phyloP scores from a whole-genome alignment of 1,140 invertebrate species.

The Galendromus occidentalis region DNA sequence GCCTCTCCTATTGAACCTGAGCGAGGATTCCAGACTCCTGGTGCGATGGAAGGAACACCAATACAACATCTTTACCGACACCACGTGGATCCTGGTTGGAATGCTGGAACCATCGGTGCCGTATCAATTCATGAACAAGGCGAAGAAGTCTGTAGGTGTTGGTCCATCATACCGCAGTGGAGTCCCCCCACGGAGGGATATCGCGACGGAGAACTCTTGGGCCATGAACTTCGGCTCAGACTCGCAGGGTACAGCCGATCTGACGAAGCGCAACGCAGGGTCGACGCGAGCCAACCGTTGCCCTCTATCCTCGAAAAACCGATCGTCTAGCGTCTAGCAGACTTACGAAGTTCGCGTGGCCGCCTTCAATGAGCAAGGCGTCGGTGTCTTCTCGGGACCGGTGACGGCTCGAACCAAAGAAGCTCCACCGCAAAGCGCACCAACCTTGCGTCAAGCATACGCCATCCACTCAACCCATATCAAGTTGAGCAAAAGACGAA shows the following conservation, averaged over 20 bases:
- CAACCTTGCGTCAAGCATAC: slow-evolving; percentile 8
- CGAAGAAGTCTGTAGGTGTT: slow-evolving; percentile 80
- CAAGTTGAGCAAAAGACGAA: too few relatives aligned
- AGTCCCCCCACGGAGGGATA: slow-evolving; percentile 18
- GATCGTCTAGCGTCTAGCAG: slow-evolving; percentile 94
- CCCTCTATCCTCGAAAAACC: slow-evolving; percentile 79
- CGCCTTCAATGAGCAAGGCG: slow-evolving; percentile 88
- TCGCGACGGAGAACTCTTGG: slow-evolving; percentile 78
- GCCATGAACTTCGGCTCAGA: slow-evolving; percentile 75
- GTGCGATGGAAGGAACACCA: slow-evolving; percentile 60
- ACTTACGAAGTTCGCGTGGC: slow-evolving; percentile 93
- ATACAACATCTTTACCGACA: slow-evolving; percentile 57
- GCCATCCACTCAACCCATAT: background rate
- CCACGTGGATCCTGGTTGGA: slow-evolving; percentile 53
- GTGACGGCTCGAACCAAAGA: slow-evolving; percentile 84
- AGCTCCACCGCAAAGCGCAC: slow-evolving; percentile 35
- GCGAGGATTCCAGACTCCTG: slow-evolving; percentile 15
- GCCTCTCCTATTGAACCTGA: slow-evolving; percentile 11
- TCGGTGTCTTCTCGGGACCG: slow-evolving; percentile 73
- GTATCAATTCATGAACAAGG: slow-evolving; percentile 86
- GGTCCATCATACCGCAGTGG: slow-evolving; percentile 95
- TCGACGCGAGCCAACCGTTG: slow-evolving; percentile 74
- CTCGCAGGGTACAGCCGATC: slow-evolving; percentile 61
- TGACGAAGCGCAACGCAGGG: slow-evolving; percentile 50
- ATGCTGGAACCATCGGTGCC: slow-evolving; percentile 77